Evolutionary conservation across 1,140 invertebrate genomes (phyloP), one percentile per base, ranked within the genome.

Genomic region (Carposina sasakii): DNA sequence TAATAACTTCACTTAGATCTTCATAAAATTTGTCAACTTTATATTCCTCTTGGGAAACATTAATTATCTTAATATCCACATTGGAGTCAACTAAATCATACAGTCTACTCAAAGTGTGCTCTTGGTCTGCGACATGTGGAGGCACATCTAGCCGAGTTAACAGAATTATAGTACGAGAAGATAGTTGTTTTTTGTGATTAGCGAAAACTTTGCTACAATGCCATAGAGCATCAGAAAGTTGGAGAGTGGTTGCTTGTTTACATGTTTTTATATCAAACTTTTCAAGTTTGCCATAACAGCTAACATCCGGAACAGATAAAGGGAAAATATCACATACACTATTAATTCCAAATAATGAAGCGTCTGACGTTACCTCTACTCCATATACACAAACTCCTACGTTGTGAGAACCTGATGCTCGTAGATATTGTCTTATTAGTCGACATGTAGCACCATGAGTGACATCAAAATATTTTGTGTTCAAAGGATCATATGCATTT

Each of bases 191-290:
- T 51, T 79, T 79, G 47, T 67, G 82, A 48, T 72, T 75, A n/a
- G 61, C 52, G 65, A 82, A 84, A 50, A 71, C 65, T 70, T 77
- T 79, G 39, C 66, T 71, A 30, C 75, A 82, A 44, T 81, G 70
- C 67, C 67, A 69, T 10, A 84, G 43, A 2, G 67, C 73, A 57
- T 84, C 75, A 6, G 81, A 78, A 20, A 84, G 36, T 43, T 63
- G 71, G 10, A 76, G 63, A 20, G 76, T 68, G 37, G 70, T 75
- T 15, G 67, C 60, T 59, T 78, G 66, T 1, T 50, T 55, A 37
- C 63, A 60, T 12, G 52, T 55, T 0, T 60, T 26, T 34, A 77
- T 52, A 52, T 77, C 52, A 15, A 55, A 39, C 10, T 55, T 57
- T 51, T 63, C 56, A 3, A 84, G 43, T 56, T 71, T 79, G 45